A percentile compares a stretch with the other conserved stretches of the same genome.
Evolutionary conservation across 2,888 invertebrate species (phyloP).

Genomic region (Abrostola triplasia): DNA sequence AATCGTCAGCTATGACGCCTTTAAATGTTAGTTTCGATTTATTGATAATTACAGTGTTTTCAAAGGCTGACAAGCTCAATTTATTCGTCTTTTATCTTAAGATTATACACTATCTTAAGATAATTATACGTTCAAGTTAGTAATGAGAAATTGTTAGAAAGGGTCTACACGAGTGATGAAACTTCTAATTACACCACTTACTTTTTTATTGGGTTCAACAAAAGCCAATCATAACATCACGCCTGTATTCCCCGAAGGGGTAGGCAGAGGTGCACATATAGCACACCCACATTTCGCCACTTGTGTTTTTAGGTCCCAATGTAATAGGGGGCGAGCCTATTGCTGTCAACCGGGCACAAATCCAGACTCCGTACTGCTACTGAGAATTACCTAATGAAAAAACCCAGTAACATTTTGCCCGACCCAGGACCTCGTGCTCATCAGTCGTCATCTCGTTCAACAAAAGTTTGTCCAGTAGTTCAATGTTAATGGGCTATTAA

Average conservation of each 20-base stretch:
- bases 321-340: no score
- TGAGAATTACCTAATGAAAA: no score
- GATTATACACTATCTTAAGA: conserved; percentile 14
- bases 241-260: no score
- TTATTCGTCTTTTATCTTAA: conserved; percentile 13
- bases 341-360: no score
- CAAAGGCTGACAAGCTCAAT: conserved; percentile 32
- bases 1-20: not conserved
- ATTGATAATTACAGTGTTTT: conserved; percentile 17
- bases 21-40: not conserved
- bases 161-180: conserved; percentile 21
- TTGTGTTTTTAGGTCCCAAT: no score
- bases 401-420: no score
- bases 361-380: no score
- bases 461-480: conserved; percentile 36
- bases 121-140: conserved; percentile 22
- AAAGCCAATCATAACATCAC: no score
- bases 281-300: no score
- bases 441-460: no score
- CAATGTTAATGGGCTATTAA: conserved; percentile 31
- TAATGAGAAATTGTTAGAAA: conserved; percentile 12
- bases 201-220: not conserved
- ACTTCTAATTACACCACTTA: conserved; percentile 29
- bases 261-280: no score
- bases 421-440: no score